Evolutionary conservation across 2,797 vertebrate species (phyloP), one percentile per base, ranked within the genome.

Genomic region (Centroberyx gerrardi): DNA sequence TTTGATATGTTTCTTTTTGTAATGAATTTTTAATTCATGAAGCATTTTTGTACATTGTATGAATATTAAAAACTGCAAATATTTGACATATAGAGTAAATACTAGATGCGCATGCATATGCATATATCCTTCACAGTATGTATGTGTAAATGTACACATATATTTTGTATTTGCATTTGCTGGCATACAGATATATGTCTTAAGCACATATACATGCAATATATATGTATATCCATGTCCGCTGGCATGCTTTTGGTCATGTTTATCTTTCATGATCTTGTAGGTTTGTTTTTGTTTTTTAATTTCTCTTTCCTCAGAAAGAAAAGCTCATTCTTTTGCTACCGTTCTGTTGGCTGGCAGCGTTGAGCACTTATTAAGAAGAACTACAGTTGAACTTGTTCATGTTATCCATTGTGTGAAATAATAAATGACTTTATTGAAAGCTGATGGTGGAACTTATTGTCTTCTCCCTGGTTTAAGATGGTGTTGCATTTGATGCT

Each of bases 391-490:
- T 95, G 96, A 97, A 97, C 97, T 97, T 98, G 97, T 99, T 99
- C 96, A 98, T 99, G 97, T 99, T 98, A 99, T 98, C 97, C 97
- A 98, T 99, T 99, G 98, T 99, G 98, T 99, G 97, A 98, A 99
- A 97, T 97, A 98, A 99, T 95, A 96, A 96, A 96, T 94, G 94
- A 95, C 92, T 96, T 95, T 96, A 96, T 96, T 92, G 93, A 94
- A 93, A 93, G 90, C 82, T 93, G 62, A 87, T 82, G 40, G 73
- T 77, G 61, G 80, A 55, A 75, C 36, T 52, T 62, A 44, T 76
- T 72, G 80, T 86, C 31, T 88, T 87, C 40, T 81, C 81, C 64
- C 46, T 68, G 18, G 8, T n/a, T 7, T 60, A 58, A 53, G 42
- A 80, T 52, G 44, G 15, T 27, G 22, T 68, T 18, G 3, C 7